Evolutionary conservation across 2,888 invertebrate genomes (phyloP).

Genomic region (Ischnura elegans): DNA sequence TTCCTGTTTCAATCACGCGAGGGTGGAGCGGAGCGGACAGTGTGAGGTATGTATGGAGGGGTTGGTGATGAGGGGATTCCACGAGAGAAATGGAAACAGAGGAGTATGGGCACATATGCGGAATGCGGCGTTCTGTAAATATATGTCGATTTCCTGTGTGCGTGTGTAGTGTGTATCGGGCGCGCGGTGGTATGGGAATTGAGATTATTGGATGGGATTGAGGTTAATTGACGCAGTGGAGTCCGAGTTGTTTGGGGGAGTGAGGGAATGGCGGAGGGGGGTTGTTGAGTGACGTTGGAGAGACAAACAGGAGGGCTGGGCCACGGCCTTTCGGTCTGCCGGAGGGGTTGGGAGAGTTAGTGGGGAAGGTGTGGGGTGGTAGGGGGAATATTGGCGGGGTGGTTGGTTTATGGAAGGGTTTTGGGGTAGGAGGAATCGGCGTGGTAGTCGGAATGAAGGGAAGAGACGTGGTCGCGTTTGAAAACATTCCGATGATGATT

Average conservation of each 20-base stretch:
- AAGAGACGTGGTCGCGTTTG: neutral
- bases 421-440: neutral
- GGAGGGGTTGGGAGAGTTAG: neutral
- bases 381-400: neutral
- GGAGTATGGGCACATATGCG: neutral
- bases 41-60: neutral
- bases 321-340: conserved; percentile 5
- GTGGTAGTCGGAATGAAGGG: neutral
- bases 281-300: neutral
- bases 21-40: neutral
- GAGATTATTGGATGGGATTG: conserved; percentile 50
- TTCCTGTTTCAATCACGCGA: neutral
- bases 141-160: neutral
- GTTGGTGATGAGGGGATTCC: neutral
- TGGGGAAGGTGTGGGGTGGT: neutral
- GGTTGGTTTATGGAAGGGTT: neutral
- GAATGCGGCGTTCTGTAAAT: neutral
- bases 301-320: conserved; percentile 27
- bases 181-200: neutral
- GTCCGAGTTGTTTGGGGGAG: conserved; percentile 8
- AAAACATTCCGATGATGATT: neutral
- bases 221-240: conserved; percentile 57
- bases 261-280: neutral
- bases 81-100: neutral
- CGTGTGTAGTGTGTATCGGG: neutral